Evolutionary conservation across 2,888 invertebrate species (phyloP).

Genomic region (Nesidiocoris tenuis): DNA sequence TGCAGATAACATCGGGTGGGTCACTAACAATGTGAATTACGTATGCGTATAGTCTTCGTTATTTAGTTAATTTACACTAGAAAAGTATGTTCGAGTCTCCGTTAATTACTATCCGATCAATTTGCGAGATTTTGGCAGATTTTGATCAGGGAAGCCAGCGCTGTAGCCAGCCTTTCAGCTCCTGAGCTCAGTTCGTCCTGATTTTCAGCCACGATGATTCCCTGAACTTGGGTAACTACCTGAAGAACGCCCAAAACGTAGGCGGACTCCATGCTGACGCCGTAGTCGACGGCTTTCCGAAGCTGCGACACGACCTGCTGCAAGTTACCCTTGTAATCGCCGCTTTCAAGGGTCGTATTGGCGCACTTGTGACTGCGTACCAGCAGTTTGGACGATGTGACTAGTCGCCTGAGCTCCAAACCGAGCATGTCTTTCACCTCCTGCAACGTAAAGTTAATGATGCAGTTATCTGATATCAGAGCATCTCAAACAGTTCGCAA

Average conservation of each 20-base stretch:
- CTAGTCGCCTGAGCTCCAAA: conserved; percentile 75
- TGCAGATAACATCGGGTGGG: too few species aligned
- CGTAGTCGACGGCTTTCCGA: conserved; percentile 47
- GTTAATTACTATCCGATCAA: too few species aligned
- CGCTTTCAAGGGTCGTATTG: conserved; percentile 55
- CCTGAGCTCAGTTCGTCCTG: conserved; percentile 45
- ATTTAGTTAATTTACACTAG: too few species aligned
- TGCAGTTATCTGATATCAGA: too few species aligned
- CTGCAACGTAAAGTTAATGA: conserved; percentile 54
- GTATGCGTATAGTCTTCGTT: too few species aligned
- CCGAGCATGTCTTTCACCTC: conserved; percentile 75
- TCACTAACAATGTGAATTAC: too few species aligned
- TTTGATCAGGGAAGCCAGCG: conserved; percentile 46
- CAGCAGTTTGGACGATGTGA: conserved; percentile 77
- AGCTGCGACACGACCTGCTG: conserved; percentile 46
- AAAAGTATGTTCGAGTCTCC: too few species aligned
- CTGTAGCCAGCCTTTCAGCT: conserved; percentile 45
- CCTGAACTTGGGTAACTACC: conserved; percentile 47
- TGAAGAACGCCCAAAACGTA: conserved; percentile 47
- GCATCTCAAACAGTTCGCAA: too few species aligned
- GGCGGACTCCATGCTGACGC: conserved; percentile 45
- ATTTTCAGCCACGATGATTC: conserved; percentile 45
- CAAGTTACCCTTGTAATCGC: conserved; percentile 46
- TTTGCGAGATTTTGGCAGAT: conserved; percentile 41
- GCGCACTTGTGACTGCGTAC: conserved; percentile 67